Base-by-base conservation (phyloP, 53 echinoderm and acorn worm genomes). In the Arbacia lixula region DNA sequence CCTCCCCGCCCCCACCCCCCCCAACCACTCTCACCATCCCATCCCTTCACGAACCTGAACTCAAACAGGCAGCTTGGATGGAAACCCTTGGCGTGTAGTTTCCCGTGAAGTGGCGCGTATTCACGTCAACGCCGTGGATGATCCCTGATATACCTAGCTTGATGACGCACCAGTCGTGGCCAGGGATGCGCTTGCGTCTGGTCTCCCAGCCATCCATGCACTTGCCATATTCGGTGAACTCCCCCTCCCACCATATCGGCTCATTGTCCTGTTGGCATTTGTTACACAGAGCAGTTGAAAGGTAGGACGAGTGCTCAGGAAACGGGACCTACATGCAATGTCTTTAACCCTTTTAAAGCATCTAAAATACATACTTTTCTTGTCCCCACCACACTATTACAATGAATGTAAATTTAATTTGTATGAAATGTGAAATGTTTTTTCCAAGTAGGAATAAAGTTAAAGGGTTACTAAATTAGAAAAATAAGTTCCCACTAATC, bases 181-280 rank as follows among this genome's bases (percentile, higher is more conserved):
- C 93, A 11, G 87, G 37, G 40, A 90, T 90, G 60, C 93, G 68
- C 53, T 93, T 93, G 25, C 93, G 54, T 85, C 93, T 84, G 6
- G 93, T 90, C 57, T 93, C 93, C 93, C 93, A 93, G 6, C 93
- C 93, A 62, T 93, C 93, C 93, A 93, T 93, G 85, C 87, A 87
- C 62, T 93, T 93, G 24, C 93, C 93, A 67, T 63, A 93, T 20
- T 84, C 65, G 0, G 93, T 93, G 58, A 90, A 93, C 16, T 84
- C 90, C 17, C 90, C 88, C 46, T 90, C 93, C 66, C 91, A 91
- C 77, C 84, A 93, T 4, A 46, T 49, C 32, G 93, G 90, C 29
- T 90, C 64, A 67, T 90, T 75, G 19, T 90, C 85, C 93, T 93
- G 54, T 12, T 68, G 75, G 30, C 49, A 51, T 1, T 53, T 19